These are phyloP conservation scores for Pseudotriccus pelzelni DNA, from an alignment of 2,797 vertebrate species.

Conservation along the genomic window DNA sequence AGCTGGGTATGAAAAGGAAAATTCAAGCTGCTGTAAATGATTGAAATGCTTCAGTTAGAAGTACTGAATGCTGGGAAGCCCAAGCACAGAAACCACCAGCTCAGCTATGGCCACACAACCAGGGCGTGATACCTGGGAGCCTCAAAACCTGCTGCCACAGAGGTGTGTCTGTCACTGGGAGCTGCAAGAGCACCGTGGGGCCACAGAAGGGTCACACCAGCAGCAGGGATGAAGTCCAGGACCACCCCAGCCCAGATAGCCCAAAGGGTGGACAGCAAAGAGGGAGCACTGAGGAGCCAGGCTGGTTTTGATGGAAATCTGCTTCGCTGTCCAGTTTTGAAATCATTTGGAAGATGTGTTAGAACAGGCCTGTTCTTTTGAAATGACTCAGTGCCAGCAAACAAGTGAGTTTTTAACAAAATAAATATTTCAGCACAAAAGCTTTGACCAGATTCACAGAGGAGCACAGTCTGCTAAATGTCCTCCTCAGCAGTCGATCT, in stretches of 20 bases:
- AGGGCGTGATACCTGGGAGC: background rate
- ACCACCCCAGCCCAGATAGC: background rate
- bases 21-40: background rate
- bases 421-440: slow-evolving; percentile 34
- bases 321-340: slow-evolving; percentile 12
- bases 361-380: slow-evolving; percentile 9
- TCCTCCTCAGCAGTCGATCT: background rate
- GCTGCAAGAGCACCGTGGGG: background rate
- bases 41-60: background rate
- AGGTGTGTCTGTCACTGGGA: rapidly evolving
- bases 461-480: background rate
- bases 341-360: background rate
- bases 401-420: slow-evolving; percentile 1
- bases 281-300: background rate
- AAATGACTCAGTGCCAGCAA: slow-evolving; percentile 16
- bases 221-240: background rate
- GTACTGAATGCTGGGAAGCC: background rate
- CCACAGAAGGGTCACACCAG: background rate
- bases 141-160: background rate
- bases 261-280: background rate
- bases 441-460: slow-evolving; percentile 30
- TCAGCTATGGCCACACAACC: background rate
- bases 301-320: background rate
- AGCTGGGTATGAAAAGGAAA: background rate
- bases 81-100: background rate